Conservation (phyloP, 1,140 invertebrate genomes). For the Drosophila mojavensis region DNA sequence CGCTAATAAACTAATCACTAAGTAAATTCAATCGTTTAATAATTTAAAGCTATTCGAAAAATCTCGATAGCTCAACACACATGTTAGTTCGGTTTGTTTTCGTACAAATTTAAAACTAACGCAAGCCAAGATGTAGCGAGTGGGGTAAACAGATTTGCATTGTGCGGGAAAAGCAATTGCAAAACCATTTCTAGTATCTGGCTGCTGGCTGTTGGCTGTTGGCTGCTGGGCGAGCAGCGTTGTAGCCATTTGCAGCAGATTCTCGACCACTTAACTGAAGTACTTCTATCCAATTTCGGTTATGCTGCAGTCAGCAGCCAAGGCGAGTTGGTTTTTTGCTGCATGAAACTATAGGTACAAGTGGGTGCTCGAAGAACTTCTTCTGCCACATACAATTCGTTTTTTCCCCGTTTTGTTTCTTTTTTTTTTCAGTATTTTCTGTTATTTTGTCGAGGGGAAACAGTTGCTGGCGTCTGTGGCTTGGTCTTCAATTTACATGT, state of each 20-base stretch:
- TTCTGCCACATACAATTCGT: neutral
- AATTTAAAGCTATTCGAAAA: no score
- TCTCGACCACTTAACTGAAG: constrained; percentile 43
- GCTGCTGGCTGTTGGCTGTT: neutral
- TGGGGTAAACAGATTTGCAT: constrained; percentile 25
- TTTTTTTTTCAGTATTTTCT: constrained; percentile 9
- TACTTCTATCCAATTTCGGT: constrained; percentile 54
- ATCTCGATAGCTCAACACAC: no score
- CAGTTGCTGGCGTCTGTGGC: constrained; percentile 23
- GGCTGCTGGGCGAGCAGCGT: constrained; percentile 1
- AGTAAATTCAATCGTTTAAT: no score
- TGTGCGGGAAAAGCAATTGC: constrained; percentile 34
- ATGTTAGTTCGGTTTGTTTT: neutral
- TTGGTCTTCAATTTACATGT: constrained; percentile 51
- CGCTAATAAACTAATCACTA: no score
- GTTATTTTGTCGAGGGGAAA: constrained; percentile 11
- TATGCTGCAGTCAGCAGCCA: constrained; percentile 29
- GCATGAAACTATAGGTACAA: constrained; percentile 26
- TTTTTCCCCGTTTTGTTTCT: neutral
- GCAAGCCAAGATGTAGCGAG: constrained; percentile 13
- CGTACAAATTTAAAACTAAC: constrained; percentile 17
- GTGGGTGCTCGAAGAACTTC: constrained; percentile 16
- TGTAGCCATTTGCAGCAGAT: constrained; percentile 45
- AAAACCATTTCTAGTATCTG: constrained; percentile 9
- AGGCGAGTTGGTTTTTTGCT: constrained; percentile 29